phyloP scores from a whole-genome alignment of 2,113 vertebrate species.

The Cephalopterus ornatus region DNA sequence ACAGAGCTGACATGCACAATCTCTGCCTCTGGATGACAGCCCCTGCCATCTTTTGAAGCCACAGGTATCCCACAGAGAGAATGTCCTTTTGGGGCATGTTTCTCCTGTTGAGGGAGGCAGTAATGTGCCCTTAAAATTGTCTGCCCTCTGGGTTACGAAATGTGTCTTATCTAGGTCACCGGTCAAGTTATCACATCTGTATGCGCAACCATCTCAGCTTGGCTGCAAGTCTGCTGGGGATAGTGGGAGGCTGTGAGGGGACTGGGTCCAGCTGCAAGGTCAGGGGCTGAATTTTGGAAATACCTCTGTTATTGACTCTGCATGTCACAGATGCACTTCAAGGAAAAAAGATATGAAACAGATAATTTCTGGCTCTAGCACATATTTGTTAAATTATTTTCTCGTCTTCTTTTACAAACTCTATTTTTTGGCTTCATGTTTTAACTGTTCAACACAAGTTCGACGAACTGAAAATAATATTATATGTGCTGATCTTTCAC shows the following conservation, averaged over 20 bases:
- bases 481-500: not conserved
- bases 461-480: not conserved
- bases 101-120: not conserved
- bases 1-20: not conserved
- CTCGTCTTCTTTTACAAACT: not conserved
- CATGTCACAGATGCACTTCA: not conserved
- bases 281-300: not conserved
- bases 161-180: not conserved
- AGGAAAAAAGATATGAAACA: not conserved
- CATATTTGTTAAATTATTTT: not conserved
- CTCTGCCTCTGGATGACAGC: not conserved
- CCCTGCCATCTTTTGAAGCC: not conserved
- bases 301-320: not conserved
- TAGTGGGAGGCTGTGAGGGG: not conserved
- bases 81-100: not conserved
- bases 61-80: not conserved
- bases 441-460: not conserved
- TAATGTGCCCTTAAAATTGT: not conserved
- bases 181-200: not conserved
- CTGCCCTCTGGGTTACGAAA: not conserved
- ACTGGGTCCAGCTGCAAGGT: slow-evolving; percentile 11
- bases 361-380: not conserved
- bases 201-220: not conserved
- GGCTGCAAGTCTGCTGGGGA: not conserved
- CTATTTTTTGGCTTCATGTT: accelerated